A percentile compares a stretch with the other conserved stretches of the same genome.
phyloP scores from a whole-genome alignment of 1,140 invertebrate genomes.

The Rhagoletis pomonella region DNA sequence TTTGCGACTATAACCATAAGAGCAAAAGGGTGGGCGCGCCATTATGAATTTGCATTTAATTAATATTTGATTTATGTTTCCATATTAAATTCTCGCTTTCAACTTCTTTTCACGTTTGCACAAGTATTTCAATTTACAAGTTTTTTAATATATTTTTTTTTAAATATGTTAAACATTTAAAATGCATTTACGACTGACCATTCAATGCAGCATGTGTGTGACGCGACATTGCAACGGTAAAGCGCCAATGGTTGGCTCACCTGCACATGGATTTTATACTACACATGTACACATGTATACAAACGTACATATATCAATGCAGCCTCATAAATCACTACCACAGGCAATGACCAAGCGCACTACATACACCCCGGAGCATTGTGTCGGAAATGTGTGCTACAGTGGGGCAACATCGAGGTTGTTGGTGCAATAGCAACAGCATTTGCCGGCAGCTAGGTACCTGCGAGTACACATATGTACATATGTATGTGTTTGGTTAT shows the following conservation, averaged over 20 bases:
- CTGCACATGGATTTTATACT: background rate
- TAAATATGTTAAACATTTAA: conserved; percentile 6
- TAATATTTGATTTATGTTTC: conserved; percentile 14
- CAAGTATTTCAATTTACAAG: background rate
- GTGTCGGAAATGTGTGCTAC: conserved; percentile 41
- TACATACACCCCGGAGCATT: conserved; percentile 4
- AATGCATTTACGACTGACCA: background rate
- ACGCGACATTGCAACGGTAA: background rate
- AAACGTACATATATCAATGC: background rate
- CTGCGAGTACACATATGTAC: background rate
- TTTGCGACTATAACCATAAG: no score
- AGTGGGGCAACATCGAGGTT: background rate
- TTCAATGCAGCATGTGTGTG: background rate
- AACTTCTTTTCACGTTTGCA: no score
- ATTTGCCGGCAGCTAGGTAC: no score
- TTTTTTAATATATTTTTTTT: background rate
- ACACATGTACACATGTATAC: background rate
- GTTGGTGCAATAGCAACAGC: background rate
- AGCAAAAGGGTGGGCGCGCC: no score
- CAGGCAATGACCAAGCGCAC: conserved; percentile 18
- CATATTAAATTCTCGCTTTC: background rate
- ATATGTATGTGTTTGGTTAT: background rate
- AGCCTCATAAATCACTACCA: conserved; percentile 25
- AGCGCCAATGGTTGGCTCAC: background rate
- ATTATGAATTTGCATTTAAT: background rate